phyloP scores from a whole-genome alignment of 2,888 invertebrate genomes.

The Melipona beecheii region DNA sequence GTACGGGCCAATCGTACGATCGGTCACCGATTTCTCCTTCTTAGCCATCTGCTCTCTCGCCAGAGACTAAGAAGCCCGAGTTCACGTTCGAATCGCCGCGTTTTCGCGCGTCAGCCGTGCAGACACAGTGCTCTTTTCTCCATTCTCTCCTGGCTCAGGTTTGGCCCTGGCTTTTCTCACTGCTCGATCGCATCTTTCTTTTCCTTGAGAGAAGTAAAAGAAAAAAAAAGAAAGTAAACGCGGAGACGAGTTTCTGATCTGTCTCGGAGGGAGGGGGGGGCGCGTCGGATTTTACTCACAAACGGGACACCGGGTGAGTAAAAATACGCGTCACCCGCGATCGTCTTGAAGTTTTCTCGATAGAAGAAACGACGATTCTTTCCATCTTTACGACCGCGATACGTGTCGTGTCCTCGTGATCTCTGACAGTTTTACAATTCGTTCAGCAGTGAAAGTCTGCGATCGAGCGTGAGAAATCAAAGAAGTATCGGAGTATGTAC shows the following conservation, averaged over 20 bases:
- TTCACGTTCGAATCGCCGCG: not conserved
- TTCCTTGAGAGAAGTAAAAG: not conserved
- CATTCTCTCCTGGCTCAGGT: not conserved
- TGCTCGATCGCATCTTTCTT: conserved; percentile 16
- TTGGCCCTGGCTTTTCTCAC: not conserved
- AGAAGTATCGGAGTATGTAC: not conserved
- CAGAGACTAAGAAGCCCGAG: not conserved
- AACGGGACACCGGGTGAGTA: not conserved
- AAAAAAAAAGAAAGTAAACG: too few relatives aligned
- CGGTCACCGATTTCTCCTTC: conserved; percentile 47
- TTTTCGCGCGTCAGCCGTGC: not conserved
- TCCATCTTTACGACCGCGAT: not conserved
- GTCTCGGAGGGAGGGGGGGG: too few relatives aligned
- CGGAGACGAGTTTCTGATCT: not conserved
- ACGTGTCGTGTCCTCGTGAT: not conserved
- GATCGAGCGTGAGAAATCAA: conserved; percentile 21
- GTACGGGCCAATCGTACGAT: conserved; percentile 75
- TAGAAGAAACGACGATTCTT: not conserved
- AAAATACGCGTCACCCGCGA: not conserved
- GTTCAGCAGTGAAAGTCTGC: not conserved
- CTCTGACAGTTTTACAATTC: not conserved
- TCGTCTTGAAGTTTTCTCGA: not conserved
- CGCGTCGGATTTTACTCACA: not conserved
- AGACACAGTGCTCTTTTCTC: not conserved
- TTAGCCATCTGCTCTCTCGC: conserved; percentile 16